Percentiles rank a stretch among this genome's conserved stretches.
These are phyloP conservation scores for Eufriesea mexicana DNA, from an alignment of 1,140 invertebrate species.

Conservation along the genomic window DNA sequence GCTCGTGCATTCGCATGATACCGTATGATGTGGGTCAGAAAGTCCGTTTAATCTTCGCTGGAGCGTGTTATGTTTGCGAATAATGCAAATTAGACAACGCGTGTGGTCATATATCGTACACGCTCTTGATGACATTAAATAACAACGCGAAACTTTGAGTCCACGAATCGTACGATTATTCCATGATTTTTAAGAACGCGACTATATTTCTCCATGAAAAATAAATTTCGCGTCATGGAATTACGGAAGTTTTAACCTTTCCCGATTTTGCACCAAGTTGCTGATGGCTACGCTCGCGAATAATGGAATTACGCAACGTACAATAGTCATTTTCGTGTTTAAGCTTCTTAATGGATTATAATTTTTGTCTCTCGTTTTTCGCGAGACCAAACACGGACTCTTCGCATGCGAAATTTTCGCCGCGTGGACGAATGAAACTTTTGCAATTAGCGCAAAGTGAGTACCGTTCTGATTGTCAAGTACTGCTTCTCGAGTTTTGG, in stretches of 20 bases:
- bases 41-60: slow-evolving; percentile 9
- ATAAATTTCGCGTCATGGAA: too few species aligned
- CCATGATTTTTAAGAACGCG: too few species aligned
- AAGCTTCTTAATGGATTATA: neutral
- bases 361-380: neutral
- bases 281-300: too few species aligned
- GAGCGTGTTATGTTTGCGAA: neutral
- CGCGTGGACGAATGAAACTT: neutral
- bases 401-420: too few species aligned
- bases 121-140: neutral
- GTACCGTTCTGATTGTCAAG: neutral
- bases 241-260: too few species aligned
- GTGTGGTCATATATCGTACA: neutral
- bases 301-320: too few species aligned
- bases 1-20: neutral
- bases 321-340: too few species aligned
- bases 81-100: slow-evolving; percentile 21
- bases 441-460: slow-evolving; percentile 21
- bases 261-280: too few species aligned
- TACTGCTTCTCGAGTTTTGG: neutral
- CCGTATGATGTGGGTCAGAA: neutral
- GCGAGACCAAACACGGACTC: neutral
- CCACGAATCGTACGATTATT: neutral
- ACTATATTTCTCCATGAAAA: too few species aligned
- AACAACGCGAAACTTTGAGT: neutral